Evolutionary conservation across 2,888 invertebrate species (phyloP).

Genomic region (Ischnura elegans): DNA sequence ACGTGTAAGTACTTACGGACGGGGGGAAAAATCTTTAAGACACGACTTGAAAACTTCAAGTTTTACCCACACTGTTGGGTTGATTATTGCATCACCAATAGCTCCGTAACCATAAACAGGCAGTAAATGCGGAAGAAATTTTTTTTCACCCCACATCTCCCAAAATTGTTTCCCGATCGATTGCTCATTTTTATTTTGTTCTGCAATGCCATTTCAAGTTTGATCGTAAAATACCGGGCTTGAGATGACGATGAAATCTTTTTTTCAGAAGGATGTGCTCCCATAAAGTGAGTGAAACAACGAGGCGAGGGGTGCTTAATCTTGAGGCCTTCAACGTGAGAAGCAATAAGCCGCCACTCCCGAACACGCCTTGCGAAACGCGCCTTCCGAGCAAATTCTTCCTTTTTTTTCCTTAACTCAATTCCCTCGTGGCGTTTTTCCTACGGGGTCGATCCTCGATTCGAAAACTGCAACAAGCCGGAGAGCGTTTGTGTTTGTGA

Average conservation of each 20-base stretch:
- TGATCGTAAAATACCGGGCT: background rate
- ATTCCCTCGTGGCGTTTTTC: background rate
- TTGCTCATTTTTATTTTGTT: background rate
- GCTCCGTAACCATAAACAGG: background rate
- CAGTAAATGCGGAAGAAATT: background rate
- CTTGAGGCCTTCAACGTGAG: background rate
- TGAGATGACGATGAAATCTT: too few relatives aligned
- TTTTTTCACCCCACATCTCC: background rate
- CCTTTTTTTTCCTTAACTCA: background rate
- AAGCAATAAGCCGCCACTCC: background rate
- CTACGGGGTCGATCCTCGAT: background rate
- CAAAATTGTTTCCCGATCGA: background rate
- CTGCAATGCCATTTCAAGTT: background rate
- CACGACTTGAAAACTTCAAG: too few relatives aligned
- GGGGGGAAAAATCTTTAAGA: too few relatives aligned
- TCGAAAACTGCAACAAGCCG: conserved; percentile 1
- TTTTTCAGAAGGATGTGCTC: background rate
- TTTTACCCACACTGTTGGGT: too few relatives aligned
- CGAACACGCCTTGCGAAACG: background rate
- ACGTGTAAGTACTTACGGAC: too few relatives aligned
- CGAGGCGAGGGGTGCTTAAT: background rate
- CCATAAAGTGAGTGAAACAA: too few relatives aligned
- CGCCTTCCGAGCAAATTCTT: background rate
- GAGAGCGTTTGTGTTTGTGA: background rate
- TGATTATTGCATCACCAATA: too few relatives aligned